These are phyloP conservation scores for Paramuricea clavata DNA, from an alignment of 92 coral and sea anemone genomes.

Conservation along the genomic window DNA sequence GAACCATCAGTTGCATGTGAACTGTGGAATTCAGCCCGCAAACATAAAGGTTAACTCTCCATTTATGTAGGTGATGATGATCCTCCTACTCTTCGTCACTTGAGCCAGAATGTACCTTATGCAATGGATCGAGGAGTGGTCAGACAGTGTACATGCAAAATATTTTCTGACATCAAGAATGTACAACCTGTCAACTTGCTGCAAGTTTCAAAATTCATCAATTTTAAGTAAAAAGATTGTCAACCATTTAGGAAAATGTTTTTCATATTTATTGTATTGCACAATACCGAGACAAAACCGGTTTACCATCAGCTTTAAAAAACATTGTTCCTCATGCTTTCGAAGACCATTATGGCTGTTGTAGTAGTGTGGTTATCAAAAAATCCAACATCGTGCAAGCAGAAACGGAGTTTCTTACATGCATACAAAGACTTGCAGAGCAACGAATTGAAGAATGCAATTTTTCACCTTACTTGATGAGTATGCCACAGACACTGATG, in stretches of 20 bases:
- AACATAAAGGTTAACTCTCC: background rate
- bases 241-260: slow-evolving; percentile 49
- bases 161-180: slow-evolving; percentile 34
- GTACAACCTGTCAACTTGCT: slow-evolving; percentile 11
- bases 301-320: background rate
- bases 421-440: background rate
- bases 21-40: slow-evolving; percentile 26
- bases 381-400: too few species aligned
- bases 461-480: too few species aligned
- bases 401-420: slow-evolving; percentile 46
- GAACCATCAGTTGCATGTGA: slow-evolving; percentile 66
- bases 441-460: too few species aligned
- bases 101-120: too few species aligned
- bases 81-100: slow-evolving; percentile 60
- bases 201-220: slow-evolving; percentile 45
- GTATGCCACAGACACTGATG: too few species aligned
- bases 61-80: slow-evolving; percentile 52
- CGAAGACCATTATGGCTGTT: slow-evolving; percentile 48
- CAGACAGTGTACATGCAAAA: slow-evolving; percentile 61
- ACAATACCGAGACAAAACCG: slow-evolving; percentile 42
- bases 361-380: slow-evolving; percentile 46
- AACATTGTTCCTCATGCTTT: slow-evolving; percentile 64
- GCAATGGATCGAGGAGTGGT: too few species aligned
- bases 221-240: slow-evolving; percentile 28
- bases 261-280: slow-evolving; percentile 50